Conservation (phyloP, 2,797 vertebrate species). For the Galago senegalensis region DNA sequence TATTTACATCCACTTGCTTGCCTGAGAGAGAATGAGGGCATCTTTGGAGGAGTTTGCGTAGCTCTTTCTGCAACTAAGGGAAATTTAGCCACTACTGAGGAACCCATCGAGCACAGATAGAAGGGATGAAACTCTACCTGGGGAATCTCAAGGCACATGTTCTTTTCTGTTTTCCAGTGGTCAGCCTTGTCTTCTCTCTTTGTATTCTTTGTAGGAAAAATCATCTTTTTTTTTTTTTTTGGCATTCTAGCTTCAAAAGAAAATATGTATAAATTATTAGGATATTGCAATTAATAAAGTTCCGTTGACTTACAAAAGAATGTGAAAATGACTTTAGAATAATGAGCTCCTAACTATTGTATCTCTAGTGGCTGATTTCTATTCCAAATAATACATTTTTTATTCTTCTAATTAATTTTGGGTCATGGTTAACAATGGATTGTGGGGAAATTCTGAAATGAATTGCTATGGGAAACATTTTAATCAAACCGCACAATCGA, state of each 20-base stretch:
- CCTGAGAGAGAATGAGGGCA: background rate
- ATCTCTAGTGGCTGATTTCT: background rate
- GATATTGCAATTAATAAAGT: background rate
- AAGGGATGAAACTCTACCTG: background rate
- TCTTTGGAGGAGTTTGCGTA: constrained; percentile 35
- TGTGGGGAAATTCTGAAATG: background rate
- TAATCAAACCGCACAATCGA: constrained; percentile 31
- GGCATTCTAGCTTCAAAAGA: background rate
- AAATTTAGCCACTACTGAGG: background rate
- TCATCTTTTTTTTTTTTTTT: constrained; percentile 25
- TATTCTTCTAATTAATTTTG: constrained; percentile 15
- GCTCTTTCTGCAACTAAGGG: background rate
- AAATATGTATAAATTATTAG: constrained; percentile 5
- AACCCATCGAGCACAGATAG: background rate
- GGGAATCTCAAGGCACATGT: background rate
- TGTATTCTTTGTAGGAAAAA: background rate
- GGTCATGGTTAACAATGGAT: background rate
- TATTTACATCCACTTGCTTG: constrained; percentile 56
- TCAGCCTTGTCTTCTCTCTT: background rate
- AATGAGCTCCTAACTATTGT: background rate
- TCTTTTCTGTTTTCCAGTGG: background rate
- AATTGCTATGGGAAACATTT: background rate
- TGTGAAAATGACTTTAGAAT: background rate
- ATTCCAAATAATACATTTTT: constrained; percentile 55
- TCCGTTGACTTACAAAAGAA: background rate